Evolutionary conservation across 2,113 vertebrate genomes (phyloP).

Genomic region (cattle (Bos taurus)): ARS-UCD2.0 NC_037328.1:122461501-122462000

Average conservation of each 20-base stretch:
- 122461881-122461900: conserved; percentile 28
- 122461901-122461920: conserved; percentile 68
- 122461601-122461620: background rate
- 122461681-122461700: background rate
- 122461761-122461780: conserved; percentile 73
- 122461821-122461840: conserved; percentile 86
- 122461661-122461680: background rate
- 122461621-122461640: background rate
- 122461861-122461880: conserved; percentile 61
- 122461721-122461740: conserved; percentile 71
- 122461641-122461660: background rate
- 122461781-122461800: conserved; percentile 76
- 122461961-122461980: conserved; percentile 74
- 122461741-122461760: conserved; percentile 73
- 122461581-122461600: background rate
- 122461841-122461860: conserved; percentile 86
- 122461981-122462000: conserved; percentile 42
- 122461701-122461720: conserved; percentile 37
- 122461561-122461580: background rate
- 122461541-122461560: background rate
- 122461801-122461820: conserved; percentile 84
- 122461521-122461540: background rate
- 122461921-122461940: conserved; percentile 69
- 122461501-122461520: background rate
- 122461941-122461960: conserved; percentile 76